phyloP scores from a whole-genome alignment of 2,797 vertebrate genomes.

The Danio choprae region DNA sequence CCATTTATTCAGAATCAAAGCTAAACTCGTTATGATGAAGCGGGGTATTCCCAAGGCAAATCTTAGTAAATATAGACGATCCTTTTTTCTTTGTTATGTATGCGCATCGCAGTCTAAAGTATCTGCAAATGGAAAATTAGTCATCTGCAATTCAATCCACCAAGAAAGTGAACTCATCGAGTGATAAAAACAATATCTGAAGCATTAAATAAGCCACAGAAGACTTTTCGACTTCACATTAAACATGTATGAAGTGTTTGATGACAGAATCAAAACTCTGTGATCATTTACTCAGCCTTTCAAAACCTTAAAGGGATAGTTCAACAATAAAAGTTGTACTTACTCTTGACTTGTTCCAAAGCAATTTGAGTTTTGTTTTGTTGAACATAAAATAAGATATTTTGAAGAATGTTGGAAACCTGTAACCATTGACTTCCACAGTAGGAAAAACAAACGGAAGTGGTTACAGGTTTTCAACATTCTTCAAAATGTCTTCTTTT shows the following conservation, averaged over 20 bases:
- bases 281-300: not conserved
- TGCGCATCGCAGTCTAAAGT: slow-evolving; percentile 17
- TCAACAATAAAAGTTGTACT: not conserved
- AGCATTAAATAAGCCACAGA: slow-evolving; percentile 3
- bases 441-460: no score
- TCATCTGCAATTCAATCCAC: slow-evolving; percentile 32
- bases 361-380: no score
- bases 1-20: slow-evolving; percentile 51
- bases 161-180: not conserved
- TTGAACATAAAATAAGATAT: no score
- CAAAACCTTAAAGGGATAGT: not conserved
- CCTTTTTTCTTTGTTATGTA: slow-evolving; percentile 34
- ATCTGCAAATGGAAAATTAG: slow-evolving; percentile 33
- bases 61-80: slow-evolving; percentile 24
- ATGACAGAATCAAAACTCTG: not conserved
- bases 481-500: no score
- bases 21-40: slow-evolving; percentile 39
- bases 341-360: not conserved
- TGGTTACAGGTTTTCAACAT: no score
- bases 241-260: not conserved
- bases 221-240: slow-evolving; percentile 3
- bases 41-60: slow-evolving; percentile 46
- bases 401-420: no score
- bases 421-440: no score
- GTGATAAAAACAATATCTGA: slow-evolving; percentile 29